Percentiles rank a stretch among this genome's conserved stretches.
phyloP scores from a whole-genome alignment of 2,113 vertebrate genomes.

The Gobiocypris rarus region DNA sequence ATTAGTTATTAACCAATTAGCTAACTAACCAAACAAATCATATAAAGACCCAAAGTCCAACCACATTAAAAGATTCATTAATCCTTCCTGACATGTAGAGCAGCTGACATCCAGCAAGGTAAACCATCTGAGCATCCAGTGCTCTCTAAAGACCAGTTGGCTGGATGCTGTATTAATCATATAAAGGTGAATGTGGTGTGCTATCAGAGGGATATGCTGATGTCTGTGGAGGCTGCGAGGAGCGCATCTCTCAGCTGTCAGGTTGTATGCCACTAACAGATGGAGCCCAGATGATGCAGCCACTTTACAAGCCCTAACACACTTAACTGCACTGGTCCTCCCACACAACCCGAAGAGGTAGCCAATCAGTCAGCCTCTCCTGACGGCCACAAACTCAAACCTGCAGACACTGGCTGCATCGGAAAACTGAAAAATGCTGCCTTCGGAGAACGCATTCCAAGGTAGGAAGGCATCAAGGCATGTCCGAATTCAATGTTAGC shows the following conservation, averaged over 20 bases:
- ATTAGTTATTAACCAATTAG: not conserved
- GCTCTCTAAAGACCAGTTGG: not conserved
- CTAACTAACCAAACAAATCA: not conserved
- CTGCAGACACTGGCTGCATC: not conserved
- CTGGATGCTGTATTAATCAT: not conserved
- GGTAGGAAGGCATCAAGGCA: no score
- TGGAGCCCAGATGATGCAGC: constrained; percentile 68
- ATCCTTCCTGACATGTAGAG: constrained; percentile 5
- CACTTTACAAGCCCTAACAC: constrained; percentile 62
- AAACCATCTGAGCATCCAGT: not conserved
- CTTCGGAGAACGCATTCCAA: no score
- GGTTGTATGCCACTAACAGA: constrained; percentile 62
- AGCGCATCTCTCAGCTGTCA: constrained; percentile 55
- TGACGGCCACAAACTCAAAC: constrained; percentile 16
- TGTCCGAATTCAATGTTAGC: no score
- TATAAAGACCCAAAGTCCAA: not conserved
- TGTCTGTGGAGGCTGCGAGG: constrained; percentile 32
- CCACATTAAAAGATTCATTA: not conserved
- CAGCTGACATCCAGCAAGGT: not conserved
- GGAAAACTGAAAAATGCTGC: no score
- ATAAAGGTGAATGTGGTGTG: constrained; percentile 1
- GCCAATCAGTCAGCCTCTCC: not conserved
- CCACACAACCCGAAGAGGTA: constrained; percentile 42
- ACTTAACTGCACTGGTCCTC: constrained; percentile 59
- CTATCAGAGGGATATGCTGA: not conserved